Evolutionary conservation across 1,140 invertebrate species (phyloP), one percentile per base, ranked within the genome.

Genomic region (Eciton burchellii): DNA sequence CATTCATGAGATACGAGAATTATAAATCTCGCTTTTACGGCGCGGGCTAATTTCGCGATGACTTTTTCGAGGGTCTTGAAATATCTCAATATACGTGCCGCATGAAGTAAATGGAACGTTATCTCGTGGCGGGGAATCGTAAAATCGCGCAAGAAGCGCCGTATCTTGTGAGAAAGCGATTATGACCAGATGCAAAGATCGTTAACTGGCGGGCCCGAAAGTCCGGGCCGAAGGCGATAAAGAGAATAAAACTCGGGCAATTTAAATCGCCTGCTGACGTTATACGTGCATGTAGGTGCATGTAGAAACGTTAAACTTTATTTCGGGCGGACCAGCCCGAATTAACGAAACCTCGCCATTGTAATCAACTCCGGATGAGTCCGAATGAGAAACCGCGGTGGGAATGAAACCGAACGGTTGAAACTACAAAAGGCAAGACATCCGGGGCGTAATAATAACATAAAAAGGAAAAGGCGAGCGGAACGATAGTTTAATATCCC

Each of bases 181-280:
- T 24, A 66, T 49, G 52, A 66, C 45, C 35, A 68, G 54, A 66
- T 43, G 41, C 14, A 66, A 70, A 79, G 65, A 45, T 70, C n/a
- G 43, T 77, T 24, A 65, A 76, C 35, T 52, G 14, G 21, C 0
- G 24, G 52, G 43, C 9, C 14, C 49, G 9, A 77, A 56, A 21
- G 26, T 5, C 41, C 19, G 24, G 19, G 29, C n/a, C 29, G 16
- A 1, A 41, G 65, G n/a, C 1, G 12, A 65, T 24, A 63, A 57
- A 66, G 24, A n/a, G 57, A 76, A 54, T 54, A n/a, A 35, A 24
- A n/a, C n/a, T 66, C 21, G 21, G 43, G 21, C 35, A 24, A 56
- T 43, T 68, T 56, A 56, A 71, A 1, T 52, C 43, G 45, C 26
- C 45, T 11, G 65, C n/a, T 68, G 45, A 68, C 16, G 24, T 49